Evolutionary conservation across 1,140 invertebrate genomes (phyloP), one percentile per base, ranked within the genome.

Genomic region (Ceratoteleas bidentatus): DNA sequence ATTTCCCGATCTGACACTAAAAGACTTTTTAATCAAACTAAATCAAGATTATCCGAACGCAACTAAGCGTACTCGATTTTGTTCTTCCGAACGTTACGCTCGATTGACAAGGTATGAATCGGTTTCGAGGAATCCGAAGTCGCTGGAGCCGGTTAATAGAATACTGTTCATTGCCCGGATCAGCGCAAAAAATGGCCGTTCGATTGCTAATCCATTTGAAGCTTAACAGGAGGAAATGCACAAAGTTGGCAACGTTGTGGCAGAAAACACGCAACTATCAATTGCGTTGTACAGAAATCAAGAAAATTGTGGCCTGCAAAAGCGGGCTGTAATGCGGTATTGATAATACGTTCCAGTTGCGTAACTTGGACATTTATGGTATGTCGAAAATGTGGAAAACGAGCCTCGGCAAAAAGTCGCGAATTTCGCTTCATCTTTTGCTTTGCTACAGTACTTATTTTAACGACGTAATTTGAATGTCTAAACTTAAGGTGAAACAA

Each of bases 171-270:
- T 78, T 78, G 66, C 66, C 52, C 45, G 60, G 13, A 64, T 75
- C 73, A 72, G 57, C 6, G 52, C 56, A 74, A 75, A 73, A 74
- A 58, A 34, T 40, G 56, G 54, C 49, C 76, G 68, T 83, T 83
- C 82, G 82, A 85, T 84, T 85, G 64, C 76, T 73, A 83, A 82
- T 84, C 76, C 82, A 81, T 80, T 83, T 77, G 79, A 84, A 70
- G 58, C 61, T 79, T 70, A 84, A 84, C 80, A 73, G 84, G 79
- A 74, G 81, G 65, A 84, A 83, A 82, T 64, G 24, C 33, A 69
- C 52, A 50, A 83, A 69, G 49, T 76, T 64, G 43, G 49, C 32
- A 43, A 7, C 10, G 58, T 70, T 70, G 73, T 65, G 61, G 54
- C 60, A 73, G 65, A 70, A 73, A 77, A 76, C 49, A 33, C 16